These are phyloP conservation scores for Centropus bengalensis DNA, from an alignment of 2,113 vertebrate genomes.

Conservation along the genomic window DNA sequence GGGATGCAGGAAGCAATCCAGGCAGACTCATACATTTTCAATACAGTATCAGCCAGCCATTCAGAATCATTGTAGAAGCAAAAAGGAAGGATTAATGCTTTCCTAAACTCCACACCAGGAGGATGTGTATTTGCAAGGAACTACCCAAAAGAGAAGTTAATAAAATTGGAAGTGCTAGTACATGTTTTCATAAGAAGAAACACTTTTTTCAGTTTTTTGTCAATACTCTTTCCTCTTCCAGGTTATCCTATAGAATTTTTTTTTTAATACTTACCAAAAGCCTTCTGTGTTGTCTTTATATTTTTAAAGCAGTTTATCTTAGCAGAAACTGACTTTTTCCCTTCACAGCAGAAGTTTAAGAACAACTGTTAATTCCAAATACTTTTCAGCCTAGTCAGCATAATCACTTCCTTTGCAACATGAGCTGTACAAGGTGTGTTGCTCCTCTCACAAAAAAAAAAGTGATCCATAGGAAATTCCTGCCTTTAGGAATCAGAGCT, in stretches of 20 bases:
- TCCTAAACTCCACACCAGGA: not conserved
- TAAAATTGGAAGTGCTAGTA: not conserved
- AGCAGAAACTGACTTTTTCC: not conserved
- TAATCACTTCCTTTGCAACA: not conserved
- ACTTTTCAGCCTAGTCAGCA: not conserved
- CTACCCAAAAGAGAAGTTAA: not conserved
- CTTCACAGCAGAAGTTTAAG: not conserved
- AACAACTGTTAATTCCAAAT: not conserved
- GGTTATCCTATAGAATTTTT: not conserved
- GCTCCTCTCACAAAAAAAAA: not conserved
- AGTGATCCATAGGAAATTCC: not conserved
- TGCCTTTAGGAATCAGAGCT: not conserved
- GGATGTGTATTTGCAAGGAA: not conserved
- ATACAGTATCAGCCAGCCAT: not conserved
- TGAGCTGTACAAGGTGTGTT: accelerated
- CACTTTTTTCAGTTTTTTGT: not conserved
- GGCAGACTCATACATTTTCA: not conserved
- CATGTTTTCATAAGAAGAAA: not conserved
- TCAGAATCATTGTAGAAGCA: not conserved
- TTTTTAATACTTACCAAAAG: not conserved
- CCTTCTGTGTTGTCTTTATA: not conserved
- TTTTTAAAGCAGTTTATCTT: not conserved
- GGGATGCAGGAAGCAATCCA: not conserved
- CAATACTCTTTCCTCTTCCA: not conserved
- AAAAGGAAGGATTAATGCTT: not conserved